Conservation (phyloP, 2,888 invertebrate species). For the Eremobia ochroleuca region DNA sequence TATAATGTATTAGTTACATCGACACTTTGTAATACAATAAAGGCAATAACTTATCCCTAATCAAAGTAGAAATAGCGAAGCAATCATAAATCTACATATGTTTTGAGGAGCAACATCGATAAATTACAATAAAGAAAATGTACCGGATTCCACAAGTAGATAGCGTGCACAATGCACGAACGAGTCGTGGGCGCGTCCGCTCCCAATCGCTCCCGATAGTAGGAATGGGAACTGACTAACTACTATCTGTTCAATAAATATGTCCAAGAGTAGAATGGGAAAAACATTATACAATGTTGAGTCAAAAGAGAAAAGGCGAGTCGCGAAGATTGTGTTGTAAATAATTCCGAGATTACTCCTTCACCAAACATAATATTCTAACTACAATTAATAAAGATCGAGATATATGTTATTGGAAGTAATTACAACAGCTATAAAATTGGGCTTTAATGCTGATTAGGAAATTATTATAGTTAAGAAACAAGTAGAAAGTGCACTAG, state of each 20-base stretch:
- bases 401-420: neutral
- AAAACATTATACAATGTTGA: slow-evolving; percentile 8
- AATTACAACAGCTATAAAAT: slow-evolving; percentile 18
- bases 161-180: slow-evolving; percentile 58
- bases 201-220: slow-evolving; percentile 64
- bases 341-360: slow-evolving; percentile 1
- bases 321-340: slow-evolving; percentile 6
- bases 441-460: slow-evolving; percentile 11
- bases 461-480: slow-evolving; percentile 15
- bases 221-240: slow-evolving; percentile 71
- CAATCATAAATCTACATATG: slow-evolving; percentile 62
- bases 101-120: slow-evolving; percentile 65
- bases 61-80: slow-evolving; percentile 55
- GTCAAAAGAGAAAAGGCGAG: slow-evolving; percentile 11
- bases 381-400: slow-evolving; percentile 9
- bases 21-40: slow-evolving; percentile 38
- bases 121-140: slow-evolving; percentile 74
- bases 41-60: slow-evolving; percentile 50
- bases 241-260: slow-evolving; percentile 44
- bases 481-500: slow-evolving; percentile 39
- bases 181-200: slow-evolving; percentile 62
- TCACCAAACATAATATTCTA: neutral
- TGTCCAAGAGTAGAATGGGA: slow-evolving; percentile 5
- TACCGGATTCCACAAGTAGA: slow-evolving; percentile 50
- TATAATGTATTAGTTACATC: slow-evolving; percentile 26